phyloP scores from a whole-genome alignment of 2,888 invertebrate genomes.

The Copidosoma aretas region DNA sequence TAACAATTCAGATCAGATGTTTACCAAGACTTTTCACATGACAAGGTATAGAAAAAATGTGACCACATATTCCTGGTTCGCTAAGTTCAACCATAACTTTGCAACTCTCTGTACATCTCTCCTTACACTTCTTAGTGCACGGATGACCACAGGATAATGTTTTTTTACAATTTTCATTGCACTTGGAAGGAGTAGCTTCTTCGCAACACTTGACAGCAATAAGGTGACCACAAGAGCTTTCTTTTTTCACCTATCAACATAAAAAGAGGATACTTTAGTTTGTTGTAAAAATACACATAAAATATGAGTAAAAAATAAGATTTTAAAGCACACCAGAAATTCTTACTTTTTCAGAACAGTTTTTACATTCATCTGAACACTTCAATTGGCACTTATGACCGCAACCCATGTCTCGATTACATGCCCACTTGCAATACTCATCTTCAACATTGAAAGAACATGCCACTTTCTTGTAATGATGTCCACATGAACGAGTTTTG shows the following conservation, averaged over 20 bases:
- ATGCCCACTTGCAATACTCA: not conserved
- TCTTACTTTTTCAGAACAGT: not conserved
- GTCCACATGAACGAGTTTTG: conserved; percentile 3
- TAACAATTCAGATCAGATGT: not conserved
- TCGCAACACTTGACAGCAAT: conserved; percentile 18
- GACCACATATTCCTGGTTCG: conserved; percentile 18
- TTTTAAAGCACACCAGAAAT: not conserved
- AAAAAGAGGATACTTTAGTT: too few species aligned
- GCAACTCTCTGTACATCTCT: conserved; percentile 11
- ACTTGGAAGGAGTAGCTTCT: conserved; percentile 10
- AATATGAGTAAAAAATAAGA: not conserved
- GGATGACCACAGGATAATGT: conserved; percentile 12
- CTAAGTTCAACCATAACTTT: not conserved
- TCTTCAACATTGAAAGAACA: conserved; percentile 3
- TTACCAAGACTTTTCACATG: conserved; percentile 8
- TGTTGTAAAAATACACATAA: too few species aligned
- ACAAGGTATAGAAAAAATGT: conserved; percentile 16
- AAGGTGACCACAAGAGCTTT: conserved; percentile 13
- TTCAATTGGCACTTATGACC: not conserved
- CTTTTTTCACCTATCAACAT: conserved; percentile 16
- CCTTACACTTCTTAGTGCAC: conserved; percentile 20
- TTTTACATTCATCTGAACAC: not conserved
- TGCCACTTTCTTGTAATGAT: conserved; percentile 1
- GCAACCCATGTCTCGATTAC: not conserved
- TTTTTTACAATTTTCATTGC: conserved; percentile 13